A percentile compares a stretch with the other conserved stretches of the same genome.
Evolutionary conservation across 2,888 invertebrate genomes (phyloP).

Genomic region (Physocephala rufipes): DNA sequence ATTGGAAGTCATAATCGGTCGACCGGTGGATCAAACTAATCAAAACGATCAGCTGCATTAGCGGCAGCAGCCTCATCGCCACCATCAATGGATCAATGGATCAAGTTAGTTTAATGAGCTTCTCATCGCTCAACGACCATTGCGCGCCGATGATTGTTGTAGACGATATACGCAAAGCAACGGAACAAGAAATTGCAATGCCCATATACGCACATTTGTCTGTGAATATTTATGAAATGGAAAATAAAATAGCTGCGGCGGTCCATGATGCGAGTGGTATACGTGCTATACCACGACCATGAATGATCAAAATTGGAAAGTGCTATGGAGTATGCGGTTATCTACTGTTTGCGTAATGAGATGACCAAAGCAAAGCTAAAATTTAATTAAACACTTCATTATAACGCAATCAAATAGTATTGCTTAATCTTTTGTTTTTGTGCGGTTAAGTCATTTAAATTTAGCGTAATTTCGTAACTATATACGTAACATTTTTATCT

Average conservation of each 20-base stretch:
- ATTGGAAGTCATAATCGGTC: conserved; percentile 37
- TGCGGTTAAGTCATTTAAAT: too few relatives aligned
- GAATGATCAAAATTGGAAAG: too few relatives aligned
- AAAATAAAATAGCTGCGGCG: not conserved
- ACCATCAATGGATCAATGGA: conserved; percentile 29
- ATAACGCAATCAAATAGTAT: conserved; percentile 1
- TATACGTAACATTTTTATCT: too few relatives aligned
- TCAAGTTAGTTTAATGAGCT: conserved; percentile 34
- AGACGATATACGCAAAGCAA: not conserved
- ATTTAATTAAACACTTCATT: not conserved
- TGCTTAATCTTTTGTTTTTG: not conserved
- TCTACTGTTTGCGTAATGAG: too few relatives aligned
- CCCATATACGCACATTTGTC: not conserved
- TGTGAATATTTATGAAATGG: not conserved
- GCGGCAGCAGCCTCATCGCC: too few relatives aligned
- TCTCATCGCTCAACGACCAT: too few relatives aligned
- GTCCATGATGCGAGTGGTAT: too few relatives aligned
- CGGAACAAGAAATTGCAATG: conserved; percentile 7
- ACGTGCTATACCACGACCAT: too few relatives aligned
- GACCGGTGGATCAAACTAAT: conserved; percentile 31
- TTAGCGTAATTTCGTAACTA: too few relatives aligned
- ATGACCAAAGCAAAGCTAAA: too few relatives aligned
- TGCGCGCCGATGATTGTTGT: conserved; percentile 8
- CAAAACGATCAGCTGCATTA: too few relatives aligned
- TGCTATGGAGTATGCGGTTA: too few relatives aligned